A percentile compares a stretch with the other conserved stretches of the same genome.
These are phyloP conservation scores for Megaleporinus macrocephalus DNA, from an alignment of 2,113 vertebrate species.

Conservation along the genomic window DNA sequence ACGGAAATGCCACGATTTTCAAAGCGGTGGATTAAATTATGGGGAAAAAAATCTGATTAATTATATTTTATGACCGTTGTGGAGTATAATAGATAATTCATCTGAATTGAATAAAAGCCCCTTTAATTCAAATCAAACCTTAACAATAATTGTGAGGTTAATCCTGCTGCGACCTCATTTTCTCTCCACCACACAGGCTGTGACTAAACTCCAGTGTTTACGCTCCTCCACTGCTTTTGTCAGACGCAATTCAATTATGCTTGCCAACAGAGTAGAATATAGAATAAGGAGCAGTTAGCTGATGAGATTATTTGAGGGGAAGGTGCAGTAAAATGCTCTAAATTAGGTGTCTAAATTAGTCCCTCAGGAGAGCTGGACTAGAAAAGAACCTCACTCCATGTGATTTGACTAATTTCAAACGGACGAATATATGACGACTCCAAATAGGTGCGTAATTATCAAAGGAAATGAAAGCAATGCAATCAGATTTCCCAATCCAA, in stretches of 20 bases:
- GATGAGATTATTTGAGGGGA: constrained; percentile 15
- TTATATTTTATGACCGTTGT: constrained; percentile 25
- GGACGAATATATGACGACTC: neutral
- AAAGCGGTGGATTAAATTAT: constrained; percentile 1
- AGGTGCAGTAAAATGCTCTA: neutral
- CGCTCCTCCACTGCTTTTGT: neutral
- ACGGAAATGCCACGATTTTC: constrained; percentile 14
- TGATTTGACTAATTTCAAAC: neutral
- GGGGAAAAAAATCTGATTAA: constrained; percentile 24
- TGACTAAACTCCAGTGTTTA: constrained; percentile 20
- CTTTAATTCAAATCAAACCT: constrained; percentile 17
- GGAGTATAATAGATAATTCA: constrained; percentile 4
- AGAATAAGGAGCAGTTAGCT: neutral
- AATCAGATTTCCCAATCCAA: no score
- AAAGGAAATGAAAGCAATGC: no score
- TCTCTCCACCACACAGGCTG: neutral
- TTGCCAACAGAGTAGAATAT: constrained; percentile 14
- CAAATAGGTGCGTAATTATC: no score
- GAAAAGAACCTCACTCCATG: neutral
- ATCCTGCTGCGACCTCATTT: constrained; percentile 39
- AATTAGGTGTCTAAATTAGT: neutral
- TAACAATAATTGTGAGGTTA: constrained; percentile 22
- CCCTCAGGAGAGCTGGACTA: neutral
- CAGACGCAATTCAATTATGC: constrained; percentile 31
- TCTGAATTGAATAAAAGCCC: neutral